These are phyloP conservation scores for Pyrgilauda ruficollis DNA, from an alignment of 2,113 vertebrate genomes.

Conservation along the genomic window DNA sequence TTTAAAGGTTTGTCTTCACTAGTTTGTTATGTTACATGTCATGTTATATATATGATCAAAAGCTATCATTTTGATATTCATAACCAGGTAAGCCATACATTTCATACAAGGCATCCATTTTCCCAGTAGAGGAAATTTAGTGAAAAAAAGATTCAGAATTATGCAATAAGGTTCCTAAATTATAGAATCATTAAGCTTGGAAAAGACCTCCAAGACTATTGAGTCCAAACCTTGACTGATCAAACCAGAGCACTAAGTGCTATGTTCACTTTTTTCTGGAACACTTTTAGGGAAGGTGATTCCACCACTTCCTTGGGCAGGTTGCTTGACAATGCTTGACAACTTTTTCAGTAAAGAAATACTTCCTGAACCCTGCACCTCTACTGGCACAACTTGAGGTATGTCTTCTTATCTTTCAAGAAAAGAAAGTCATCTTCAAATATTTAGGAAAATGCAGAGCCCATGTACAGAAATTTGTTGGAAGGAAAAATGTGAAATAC, in stretches of 20 bases:
- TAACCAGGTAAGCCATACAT: neutral
- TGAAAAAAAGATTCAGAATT: neutral
- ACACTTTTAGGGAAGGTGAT: neutral
- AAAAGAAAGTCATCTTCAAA: neutral
- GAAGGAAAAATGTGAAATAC: fast-evolving
- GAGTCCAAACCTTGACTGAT: neutral
- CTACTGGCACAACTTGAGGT: neutral
- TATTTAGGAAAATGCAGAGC: neutral
- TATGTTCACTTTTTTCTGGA: neutral
- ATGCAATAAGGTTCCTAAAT: neutral
- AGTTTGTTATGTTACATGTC: neutral
- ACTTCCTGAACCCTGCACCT: neutral
- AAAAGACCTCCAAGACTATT: neutral
- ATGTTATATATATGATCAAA: neutral
- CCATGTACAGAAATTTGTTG: neutral
- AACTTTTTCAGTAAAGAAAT: neutral
- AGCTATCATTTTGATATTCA: neutral
- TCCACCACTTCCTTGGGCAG: neutral
- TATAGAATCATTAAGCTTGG: neutral
- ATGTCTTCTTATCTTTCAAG: neutral
- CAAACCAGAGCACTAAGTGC: neutral
- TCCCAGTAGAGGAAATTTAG: neutral
- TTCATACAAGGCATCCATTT: neutral
- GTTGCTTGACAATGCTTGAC: neutral
- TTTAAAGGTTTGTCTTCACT: neutral